A percentile compares a stretch with the other conserved stretches of the same genome.
Conservation (phyloP, 2,797 vertebrate species). For the Anas acuta region DNA sequence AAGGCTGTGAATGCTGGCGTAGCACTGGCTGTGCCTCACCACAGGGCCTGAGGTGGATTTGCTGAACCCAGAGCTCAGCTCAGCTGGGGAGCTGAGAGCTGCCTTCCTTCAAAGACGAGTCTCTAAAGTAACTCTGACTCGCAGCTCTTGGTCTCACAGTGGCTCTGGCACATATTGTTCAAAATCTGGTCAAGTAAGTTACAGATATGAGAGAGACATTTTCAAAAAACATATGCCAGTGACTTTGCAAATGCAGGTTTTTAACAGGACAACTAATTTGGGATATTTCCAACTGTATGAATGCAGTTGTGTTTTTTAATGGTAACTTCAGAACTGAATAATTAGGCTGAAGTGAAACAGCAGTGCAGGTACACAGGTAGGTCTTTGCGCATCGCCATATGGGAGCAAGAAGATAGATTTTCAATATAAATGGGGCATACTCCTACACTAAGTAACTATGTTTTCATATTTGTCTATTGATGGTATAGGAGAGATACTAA, state of each 20-base stretch:
- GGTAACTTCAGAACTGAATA: background rate
- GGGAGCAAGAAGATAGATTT: background rate
- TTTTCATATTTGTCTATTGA: background rate
- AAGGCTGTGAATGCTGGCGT: background rate
- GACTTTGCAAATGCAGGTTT: background rate
- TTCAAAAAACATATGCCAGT: background rate
- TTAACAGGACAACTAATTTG: background rate
- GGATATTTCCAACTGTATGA: background rate
- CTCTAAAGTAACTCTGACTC: background rate
- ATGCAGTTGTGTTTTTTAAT: background rate
- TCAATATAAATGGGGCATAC: background rate
- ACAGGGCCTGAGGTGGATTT: background rate
- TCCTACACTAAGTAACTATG: background rate
- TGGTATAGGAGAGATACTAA: background rate
- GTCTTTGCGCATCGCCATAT: background rate
- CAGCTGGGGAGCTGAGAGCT: background rate
- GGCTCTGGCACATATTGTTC: background rate
- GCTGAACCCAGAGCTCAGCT: background rate
- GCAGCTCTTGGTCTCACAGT: background rate
- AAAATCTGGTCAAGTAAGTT: background rate
- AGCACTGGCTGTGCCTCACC: fast-evolving
- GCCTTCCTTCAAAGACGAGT: background rate
- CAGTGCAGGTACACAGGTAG: background rate
- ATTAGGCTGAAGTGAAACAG: background rate
- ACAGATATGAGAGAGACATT: background rate